Percentiles rank a stretch among this genome's conserved stretches.
phyloP scores from a whole-genome alignment of 2,797 vertebrate species.

The Peromyscus aztecus region DNA sequence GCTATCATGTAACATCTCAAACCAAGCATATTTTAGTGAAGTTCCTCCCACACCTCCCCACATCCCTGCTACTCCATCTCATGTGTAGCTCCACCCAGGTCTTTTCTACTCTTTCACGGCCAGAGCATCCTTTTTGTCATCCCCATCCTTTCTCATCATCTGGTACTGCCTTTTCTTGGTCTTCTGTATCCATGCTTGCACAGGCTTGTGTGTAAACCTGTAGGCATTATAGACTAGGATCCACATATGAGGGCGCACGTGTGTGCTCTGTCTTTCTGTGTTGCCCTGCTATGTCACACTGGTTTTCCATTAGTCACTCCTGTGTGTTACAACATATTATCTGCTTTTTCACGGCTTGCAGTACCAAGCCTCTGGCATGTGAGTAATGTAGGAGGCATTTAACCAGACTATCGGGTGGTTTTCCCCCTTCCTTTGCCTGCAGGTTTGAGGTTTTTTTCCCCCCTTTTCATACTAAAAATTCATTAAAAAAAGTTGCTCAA shows the following conservation, averaged over 20 bases:
- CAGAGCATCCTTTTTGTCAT: too few species aligned
- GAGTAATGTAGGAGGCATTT: neutral
- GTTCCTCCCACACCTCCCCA: too few species aligned
- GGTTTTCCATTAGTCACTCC: neutral
- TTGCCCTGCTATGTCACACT: neutral
- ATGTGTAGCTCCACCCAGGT: too few species aligned
- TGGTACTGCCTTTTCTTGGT: neutral
- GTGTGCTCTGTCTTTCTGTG: neutral
- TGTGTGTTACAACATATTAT: neutral
- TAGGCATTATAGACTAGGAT: neutral
- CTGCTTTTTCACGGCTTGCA: neutral
- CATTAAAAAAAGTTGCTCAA: slow-evolving; percentile 68
- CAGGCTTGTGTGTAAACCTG: too few species aligned
- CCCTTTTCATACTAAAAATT: slow-evolving; percentile 67
- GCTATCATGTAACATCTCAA: neutral
- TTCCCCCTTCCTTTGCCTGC: slow-evolving; percentile 14
- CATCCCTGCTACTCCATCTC: neutral
- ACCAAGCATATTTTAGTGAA: neutral
- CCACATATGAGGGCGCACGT: neutral
- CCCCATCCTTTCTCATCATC: neutral
- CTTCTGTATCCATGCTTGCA: neutral
- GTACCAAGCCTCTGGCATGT: neutral
- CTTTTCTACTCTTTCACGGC: neutral
- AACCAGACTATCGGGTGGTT: neutral
- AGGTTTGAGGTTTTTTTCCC: neutral